phyloP scores from a whole-genome alignment of 2,797 vertebrate genomes.

The Periparus ater region DNA sequence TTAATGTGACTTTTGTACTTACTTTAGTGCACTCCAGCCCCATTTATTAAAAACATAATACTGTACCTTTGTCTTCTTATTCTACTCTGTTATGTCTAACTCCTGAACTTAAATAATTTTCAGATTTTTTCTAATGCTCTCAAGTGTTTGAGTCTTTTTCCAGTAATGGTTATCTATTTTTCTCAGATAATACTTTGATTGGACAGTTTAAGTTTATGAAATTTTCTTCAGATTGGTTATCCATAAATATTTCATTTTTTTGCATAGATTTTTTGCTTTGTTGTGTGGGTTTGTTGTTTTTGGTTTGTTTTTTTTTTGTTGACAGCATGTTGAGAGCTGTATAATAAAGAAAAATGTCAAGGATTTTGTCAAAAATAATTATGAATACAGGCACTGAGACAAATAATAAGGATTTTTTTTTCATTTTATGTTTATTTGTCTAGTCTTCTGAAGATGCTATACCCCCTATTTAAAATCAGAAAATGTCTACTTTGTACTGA shows the following conservation, averaged over 20 bases:
- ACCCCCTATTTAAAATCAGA: background rate
- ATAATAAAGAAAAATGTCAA: background rate
- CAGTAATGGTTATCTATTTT: background rate
- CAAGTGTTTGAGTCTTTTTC: background rate
- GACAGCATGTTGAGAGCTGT: accelerated
- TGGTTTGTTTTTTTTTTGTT: background rate
- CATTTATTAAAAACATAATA: background rate
- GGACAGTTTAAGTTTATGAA: background rate
- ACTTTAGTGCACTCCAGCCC: background rate
- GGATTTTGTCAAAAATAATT: background rate
- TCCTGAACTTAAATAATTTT: background rate
- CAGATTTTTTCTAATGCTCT: background rate
- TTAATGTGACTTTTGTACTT: background rate
- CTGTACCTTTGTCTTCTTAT: background rate
- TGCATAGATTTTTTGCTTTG: background rate
- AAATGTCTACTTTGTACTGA: background rate
- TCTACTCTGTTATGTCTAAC: background rate
- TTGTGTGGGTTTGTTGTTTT: accelerated
- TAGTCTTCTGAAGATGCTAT: background rate
- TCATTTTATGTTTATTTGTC: background rate
- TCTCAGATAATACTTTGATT: background rate
- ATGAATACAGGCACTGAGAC: background rate
- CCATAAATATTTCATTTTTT: background rate
- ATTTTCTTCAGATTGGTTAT: background rate
- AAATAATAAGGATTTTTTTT: background rate